A percentile compares a stretch with the other conserved stretches of the same genome.
Conservation (phyloP, 2,797 vertebrate species). For the Sciurus carolinensis region DNA sequence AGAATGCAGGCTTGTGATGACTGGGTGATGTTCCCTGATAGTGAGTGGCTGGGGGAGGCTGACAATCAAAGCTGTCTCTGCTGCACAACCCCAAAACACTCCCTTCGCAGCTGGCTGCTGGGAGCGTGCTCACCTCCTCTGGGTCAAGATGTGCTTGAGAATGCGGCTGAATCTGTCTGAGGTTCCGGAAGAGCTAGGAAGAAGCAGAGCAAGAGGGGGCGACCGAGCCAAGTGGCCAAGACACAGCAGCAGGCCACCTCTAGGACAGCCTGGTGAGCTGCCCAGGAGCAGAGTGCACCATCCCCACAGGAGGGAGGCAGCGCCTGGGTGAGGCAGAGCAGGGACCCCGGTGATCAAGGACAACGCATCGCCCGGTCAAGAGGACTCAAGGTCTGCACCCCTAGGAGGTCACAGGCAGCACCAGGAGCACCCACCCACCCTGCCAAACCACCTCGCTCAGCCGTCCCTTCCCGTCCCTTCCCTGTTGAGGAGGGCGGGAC, state of each 20-base stretch:
- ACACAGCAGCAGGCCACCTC: not conserved
- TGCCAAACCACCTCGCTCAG: not conserved
- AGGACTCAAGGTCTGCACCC: not conserved
- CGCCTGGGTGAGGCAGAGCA: not conserved
- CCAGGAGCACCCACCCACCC: not conserved
- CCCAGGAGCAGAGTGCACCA: not conserved
- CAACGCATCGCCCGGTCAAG: accelerated
- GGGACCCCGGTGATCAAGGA: not conserved
- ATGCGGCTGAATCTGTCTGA: slow-evolving; percentile 95
- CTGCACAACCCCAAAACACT: accelerated
- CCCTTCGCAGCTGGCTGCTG: accelerated
- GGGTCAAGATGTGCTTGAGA: slow-evolving; percentile 95
- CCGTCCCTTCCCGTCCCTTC: not conserved
- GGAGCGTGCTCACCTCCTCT: slow-evolving; percentile 91
- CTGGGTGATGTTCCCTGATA: not conserved
- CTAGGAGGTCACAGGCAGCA: accelerated
- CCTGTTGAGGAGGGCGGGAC: accelerated
- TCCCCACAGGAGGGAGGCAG: not conserved
- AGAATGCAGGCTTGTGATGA: not conserved
- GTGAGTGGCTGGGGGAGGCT: not conserved
- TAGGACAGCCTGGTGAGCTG: not conserved
- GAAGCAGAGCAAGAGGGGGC: not conserved
- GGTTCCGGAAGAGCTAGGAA: slow-evolving; percentile 89
- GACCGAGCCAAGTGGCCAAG: not conserved
- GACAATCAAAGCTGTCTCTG: not conserved